Conservation (phyloP, 2,113 vertebrate species). For the Corythornis vintsioides region DNA sequence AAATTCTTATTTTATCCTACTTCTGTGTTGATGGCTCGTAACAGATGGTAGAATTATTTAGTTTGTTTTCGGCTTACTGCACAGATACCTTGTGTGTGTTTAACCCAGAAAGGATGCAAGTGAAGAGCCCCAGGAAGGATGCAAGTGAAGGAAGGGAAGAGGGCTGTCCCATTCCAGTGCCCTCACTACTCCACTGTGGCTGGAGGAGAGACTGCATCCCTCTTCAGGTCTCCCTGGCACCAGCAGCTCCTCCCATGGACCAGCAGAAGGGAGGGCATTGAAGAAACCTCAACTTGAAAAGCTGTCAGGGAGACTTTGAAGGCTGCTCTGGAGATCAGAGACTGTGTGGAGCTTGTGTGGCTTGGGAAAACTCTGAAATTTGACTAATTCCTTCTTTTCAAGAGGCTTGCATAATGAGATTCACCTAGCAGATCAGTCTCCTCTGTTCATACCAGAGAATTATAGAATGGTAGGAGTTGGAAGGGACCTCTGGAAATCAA, state of each 20-base stretch:
- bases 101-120: constrained; percentile 1
- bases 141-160: neutral
- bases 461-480: too few relatives aligned
- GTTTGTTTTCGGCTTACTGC: neutral
- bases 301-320: neutral
- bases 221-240: neutral
- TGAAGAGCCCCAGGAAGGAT: neutral
- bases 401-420: neutral
- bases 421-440: neutral
- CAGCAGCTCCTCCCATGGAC: neutral
- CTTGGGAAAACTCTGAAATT: neutral
- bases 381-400: neutral
- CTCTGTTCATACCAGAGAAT: neutral
- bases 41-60: constrained; percentile 52
- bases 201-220: neutral
- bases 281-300: neutral
- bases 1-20: constrained; percentile 48
- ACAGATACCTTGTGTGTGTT: neutral
- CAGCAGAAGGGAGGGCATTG: neutral
- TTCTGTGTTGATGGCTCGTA: constrained; percentile 18
- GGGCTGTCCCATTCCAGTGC: neutral
- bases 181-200: neutral
- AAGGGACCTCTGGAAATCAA: too few relatives aligned
- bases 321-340: neutral
- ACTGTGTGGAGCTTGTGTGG: neutral